phyloP scores from a whole-genome alignment of 2,888 invertebrate species.

The Imbricaverruca yamaguchii region DNA sequence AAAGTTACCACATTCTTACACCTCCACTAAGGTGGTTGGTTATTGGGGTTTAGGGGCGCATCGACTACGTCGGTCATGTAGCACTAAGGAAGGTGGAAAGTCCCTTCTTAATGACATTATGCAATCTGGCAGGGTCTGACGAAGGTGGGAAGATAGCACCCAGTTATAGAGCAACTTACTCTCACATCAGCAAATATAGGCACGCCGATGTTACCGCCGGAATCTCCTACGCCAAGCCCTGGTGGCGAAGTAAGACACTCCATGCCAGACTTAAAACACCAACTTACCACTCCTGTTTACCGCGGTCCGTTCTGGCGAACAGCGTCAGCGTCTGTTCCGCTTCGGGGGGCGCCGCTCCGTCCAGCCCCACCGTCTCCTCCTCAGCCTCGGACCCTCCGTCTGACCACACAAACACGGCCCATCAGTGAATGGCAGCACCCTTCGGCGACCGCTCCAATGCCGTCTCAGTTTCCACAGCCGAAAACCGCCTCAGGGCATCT shows the following conservation, averaged over 20 bases:
- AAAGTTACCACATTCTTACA: no score
- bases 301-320: conserved; percentile 73
- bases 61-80: no score
- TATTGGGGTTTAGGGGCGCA: no score
- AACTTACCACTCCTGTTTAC: conserved; percentile 80
- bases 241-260: neutral
- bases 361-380: neutral
- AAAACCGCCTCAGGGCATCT: neutral
- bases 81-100: no score
- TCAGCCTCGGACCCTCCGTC: neutral
- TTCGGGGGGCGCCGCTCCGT: neutral
- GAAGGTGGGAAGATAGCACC: neutral
- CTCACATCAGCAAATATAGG: neutral
- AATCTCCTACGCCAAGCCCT: no score
- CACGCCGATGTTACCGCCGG: no score
- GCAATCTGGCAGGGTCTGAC: no score
- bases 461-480: neutral
- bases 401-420: neutral
- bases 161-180: neutral
- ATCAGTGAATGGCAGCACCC: neutral
- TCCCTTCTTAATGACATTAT: no score
- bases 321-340: conserved; percentile 46
- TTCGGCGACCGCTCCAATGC: neutral
- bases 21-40: no score
- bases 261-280: no score